Conservation (phyloP, 2,113 vertebrate genomes). For the Phrynosoma platyrhinos region DNA sequence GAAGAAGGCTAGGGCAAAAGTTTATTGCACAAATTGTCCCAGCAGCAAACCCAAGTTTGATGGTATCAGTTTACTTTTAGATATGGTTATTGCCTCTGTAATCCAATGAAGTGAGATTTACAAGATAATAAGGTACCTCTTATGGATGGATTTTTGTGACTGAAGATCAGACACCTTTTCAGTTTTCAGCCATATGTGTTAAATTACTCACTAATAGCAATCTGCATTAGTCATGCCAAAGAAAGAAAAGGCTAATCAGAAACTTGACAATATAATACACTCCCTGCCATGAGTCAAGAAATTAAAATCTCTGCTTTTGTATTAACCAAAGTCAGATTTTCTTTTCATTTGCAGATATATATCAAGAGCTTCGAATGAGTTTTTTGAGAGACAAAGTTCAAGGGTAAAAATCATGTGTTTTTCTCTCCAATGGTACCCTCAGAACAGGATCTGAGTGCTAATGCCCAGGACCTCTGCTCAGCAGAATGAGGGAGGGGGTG, state of each 20-base stretch:
- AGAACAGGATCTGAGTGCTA: neutral
- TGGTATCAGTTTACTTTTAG: neutral
- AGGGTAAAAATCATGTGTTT: neutral
- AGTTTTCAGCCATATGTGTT: neutral
- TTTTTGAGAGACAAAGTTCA: neutral
- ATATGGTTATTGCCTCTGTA: neutral
- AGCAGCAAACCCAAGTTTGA: conserved; percentile 1
- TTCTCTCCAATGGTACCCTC: neutral
- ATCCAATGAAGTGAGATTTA: neutral
- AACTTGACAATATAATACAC: neutral
- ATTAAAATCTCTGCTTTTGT: neutral
- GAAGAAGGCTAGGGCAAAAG: no score
- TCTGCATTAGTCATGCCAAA: neutral
- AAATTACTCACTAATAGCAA: neutral
- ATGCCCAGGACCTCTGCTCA: neutral
- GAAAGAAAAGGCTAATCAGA: conserved; percentile 9
- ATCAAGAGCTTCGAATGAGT: neutral
- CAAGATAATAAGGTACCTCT: neutral
- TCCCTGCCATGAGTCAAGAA: neutral
- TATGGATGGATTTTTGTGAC: neutral
- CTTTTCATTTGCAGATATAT: neutral
- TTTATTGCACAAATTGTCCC: neutral
- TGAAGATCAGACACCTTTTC: neutral
- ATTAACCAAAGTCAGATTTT: neutral
- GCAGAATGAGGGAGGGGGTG: neutral